Evolutionary conservation across 2,888 invertebrate genomes (phyloP), one percentile per base, ranked within the genome.

Genomic region (Dynastes maya): DNA sequence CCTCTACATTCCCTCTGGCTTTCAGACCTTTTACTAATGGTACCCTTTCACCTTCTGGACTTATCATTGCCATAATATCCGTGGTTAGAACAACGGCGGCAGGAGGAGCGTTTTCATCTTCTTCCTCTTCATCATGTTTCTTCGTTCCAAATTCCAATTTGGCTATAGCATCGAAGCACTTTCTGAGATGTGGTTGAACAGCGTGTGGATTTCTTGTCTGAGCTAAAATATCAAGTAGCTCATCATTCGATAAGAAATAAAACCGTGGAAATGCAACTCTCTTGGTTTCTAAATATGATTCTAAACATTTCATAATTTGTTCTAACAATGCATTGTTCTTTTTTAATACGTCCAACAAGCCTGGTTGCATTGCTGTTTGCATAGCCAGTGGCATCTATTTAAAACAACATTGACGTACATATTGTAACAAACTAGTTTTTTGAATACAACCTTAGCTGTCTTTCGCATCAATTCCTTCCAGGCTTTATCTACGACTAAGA

Each of bases 161-260:
- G 22, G 94, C 91, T 78, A 96, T 95, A 2, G 95, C 95, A 86
- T 96, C 96, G 86, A 97, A 97, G 85, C 97, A 97, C 88, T 97
- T 97, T 74, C 96, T 91, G 72, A 97, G 89, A 89, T 97, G 96
- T 9, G 96, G 96, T 86, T 97, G 97, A 0, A 97, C 97, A 0
- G 97, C 96, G 83, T 94, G 94, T 0, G 97, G 96, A 87, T 97
- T 96, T 82, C 95, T 91, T 0, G 96, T 96, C 92, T 93, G 83
- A 78, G 97, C 96, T 79, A 98, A 89, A 83, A 98, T 97, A 88
- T 97, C 97, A 81, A 97, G 89, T 16, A 97, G 89, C 85, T 97
- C 97, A 84, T 97, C 97, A 86, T 97, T 97, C 0, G 97, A 97
- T 78, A 97, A 89, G 87, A 97, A 97, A 88, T 96, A 97, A 88